Evolutionary conservation across 2,113 vertebrate genomes (phyloP).

Genomic region (Tyto alba): DNA sequence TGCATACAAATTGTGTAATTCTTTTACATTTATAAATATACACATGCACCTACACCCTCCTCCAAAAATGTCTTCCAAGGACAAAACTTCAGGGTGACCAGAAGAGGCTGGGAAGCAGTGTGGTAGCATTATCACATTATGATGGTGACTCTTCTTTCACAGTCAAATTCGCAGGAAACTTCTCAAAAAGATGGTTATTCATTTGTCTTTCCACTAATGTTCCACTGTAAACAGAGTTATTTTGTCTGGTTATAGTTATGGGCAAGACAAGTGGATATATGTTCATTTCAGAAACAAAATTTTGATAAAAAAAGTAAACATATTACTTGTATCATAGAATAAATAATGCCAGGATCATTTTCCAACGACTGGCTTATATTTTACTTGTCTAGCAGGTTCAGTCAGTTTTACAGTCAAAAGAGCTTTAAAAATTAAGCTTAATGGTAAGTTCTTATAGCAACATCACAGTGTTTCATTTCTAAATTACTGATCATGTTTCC

Average conservation of each 20-base stretch:
- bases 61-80: neutral
- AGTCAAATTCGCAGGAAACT: neutral
- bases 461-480: neutral
- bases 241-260: neutral
- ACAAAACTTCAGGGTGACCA: neutral
- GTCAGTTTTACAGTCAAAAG: neutral
- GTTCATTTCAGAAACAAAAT: neutral
- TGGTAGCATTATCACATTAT: neutral
- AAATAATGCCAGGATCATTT: neutral
- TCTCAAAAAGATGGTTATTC: neutral
- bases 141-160: neutral
- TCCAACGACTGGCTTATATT: neutral
- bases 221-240: neutral
- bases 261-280: neutral
- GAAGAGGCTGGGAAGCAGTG: neutral
- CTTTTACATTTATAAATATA: neutral
- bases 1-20: neutral
- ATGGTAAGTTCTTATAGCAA: neutral
- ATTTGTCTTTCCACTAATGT: neutral
- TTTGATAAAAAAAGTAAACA: neutral
- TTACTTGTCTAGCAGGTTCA: neutral
- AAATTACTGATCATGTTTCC: neutral
- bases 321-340: neutral
- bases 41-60: neutral
- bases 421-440: neutral